Percentiles rank a stretch among this genome's conserved stretches.
These are phyloP conservation scores for Platycheirus rosarum DNA, from an alignment of 2,888 invertebrate species.

Conservation along the genomic window DNA sequence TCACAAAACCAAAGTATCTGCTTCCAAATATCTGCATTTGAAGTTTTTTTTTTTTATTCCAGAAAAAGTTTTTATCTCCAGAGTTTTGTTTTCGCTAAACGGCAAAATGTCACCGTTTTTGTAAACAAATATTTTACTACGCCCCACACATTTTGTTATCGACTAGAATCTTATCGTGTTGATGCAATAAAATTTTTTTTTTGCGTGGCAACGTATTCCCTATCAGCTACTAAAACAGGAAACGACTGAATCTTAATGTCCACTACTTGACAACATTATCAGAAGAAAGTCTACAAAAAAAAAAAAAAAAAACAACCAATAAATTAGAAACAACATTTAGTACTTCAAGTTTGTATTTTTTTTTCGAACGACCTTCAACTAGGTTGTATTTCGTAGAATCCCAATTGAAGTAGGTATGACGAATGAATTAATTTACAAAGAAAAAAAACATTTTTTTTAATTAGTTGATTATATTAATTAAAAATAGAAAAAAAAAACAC, in stretches of 20 bases:
- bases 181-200: not conserved
- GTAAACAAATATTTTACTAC: conserved; percentile 13
- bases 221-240: not conserved
- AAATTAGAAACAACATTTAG: conserved; percentile 6
- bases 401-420: conserved; percentile 60
- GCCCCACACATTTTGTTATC: conserved; percentile 5
- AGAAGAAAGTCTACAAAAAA: not conserved
- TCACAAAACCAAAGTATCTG: no score
- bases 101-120: not conserved
- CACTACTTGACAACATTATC: conserved; percentile 2
- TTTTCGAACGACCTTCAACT: conserved; percentile 62
- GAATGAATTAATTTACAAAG: conserved; percentile 38
- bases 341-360: conserved; percentile 36
- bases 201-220: conserved; percentile 21
- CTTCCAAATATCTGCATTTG: no score
- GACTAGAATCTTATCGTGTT: not conserved
- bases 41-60: no score
- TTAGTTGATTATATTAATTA: conserved; percentile 57
- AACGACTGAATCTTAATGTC: not conserved
- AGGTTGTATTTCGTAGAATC: conserved; percentile 58
- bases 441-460: conserved; percentile 45
- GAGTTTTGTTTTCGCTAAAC: no score
- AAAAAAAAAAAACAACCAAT: not conserved
- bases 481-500: conserved; percentile 23
- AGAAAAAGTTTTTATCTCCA: no score